Percentiles rank a stretch among this genome's conserved stretches.
These are phyloP conservation scores for Dendrolimus houi DNA, from an alignment of 2,888 invertebrate genomes.

Conservation along the genomic window DNA sequence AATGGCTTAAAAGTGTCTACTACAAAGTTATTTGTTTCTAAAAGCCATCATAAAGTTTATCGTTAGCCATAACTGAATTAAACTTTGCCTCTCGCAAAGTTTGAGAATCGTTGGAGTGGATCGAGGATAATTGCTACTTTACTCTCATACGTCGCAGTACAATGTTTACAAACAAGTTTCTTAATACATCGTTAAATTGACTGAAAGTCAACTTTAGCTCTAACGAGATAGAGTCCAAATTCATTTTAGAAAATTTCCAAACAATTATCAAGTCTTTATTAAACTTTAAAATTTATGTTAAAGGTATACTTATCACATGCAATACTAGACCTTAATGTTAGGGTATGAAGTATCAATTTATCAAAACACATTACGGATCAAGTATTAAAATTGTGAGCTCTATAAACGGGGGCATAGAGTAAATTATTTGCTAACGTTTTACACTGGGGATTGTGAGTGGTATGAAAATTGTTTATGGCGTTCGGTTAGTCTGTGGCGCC, in stretches of 20 bases:
- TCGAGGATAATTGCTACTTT: neutral
- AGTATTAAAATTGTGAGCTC: neutral
- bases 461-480: conserved; percentile 1
- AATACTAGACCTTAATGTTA: neutral
- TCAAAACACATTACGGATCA: neutral
- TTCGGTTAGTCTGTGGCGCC: neutral
- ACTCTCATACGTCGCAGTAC: neutral
- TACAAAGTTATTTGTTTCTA: no score
- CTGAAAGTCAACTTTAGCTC: neutral
- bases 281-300: neutral
- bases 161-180: neutral
- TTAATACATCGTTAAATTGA: neutral
- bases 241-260: neutral
- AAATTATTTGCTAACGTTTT: neutral
- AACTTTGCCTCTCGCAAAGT: neutral
- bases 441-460: neutral
- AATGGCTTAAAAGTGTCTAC: no score
- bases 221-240: neutral
- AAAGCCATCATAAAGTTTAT: no score
- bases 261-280: neutral
- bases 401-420: neutral
- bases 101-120: neutral
- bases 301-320: neutral
- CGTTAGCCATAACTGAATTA: no score
- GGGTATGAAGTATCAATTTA: neutral